Evolutionary conservation across 2,797 vertebrate genomes (phyloP), one percentile per base, ranked within the genome.

Genomic region (Meda fulgida): DNA sequence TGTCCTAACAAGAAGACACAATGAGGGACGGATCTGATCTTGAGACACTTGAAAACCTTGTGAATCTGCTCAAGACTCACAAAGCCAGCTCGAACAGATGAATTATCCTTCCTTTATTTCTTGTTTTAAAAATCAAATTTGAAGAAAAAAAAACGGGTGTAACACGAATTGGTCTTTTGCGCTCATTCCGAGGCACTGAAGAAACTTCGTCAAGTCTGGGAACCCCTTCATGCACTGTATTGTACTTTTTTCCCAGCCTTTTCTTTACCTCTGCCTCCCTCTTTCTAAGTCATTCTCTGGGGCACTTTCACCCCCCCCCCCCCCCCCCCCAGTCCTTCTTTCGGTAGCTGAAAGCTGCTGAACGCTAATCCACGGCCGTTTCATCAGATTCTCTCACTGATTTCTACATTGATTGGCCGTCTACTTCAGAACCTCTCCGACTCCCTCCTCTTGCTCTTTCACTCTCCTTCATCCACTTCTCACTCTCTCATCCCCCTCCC

Each of bases 341-440:
- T 70, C 11, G 72, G 71, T 80, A 72, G 53, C 86, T 85, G 70
- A 88, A 87, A 89, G 87, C 88, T 26, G 81, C 81, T 79, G 84
- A 89, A 84, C 81, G 63, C 87, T 91, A 90, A 91, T 91, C 88
- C 90, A 85, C 77, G 79, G 72, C 83, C 79, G 69, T 89, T 90
- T 89, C 85, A 84, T 90, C 87, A 88, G 88, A 85, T 86, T 85
- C 85, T 85, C 60, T 75, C 34, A 69, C 89, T 87, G 89, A 90
- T 91, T 91, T 91, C 81, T 87, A 81, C 89, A 87, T 90, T 92
- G 91, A 92, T 92, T 92, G 89, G 90, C 88, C 82, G 13, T 89
- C 89, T 89, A 90, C 90, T 91, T 88, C 84, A 92, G 86, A 90
- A 89, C 87, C 88, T 89, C 87, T 93, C 93, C 90, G 91, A 90